Conservation (phyloP, 2,797 vertebrate genomes). For the Macroramphosus scolopax region DNA sequence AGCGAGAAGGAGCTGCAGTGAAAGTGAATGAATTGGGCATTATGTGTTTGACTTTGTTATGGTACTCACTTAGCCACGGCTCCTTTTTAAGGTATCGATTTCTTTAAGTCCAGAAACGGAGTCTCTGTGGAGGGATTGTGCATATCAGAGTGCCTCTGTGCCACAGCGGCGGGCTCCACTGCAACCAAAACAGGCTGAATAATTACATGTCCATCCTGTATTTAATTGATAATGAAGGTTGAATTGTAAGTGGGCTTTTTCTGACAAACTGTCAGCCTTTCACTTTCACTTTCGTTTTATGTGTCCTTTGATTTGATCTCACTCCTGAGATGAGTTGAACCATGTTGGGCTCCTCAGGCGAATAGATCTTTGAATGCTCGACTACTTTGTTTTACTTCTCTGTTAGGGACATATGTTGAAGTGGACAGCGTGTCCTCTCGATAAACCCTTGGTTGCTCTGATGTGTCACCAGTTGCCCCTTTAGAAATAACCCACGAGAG, state of each 20-base stretch:
- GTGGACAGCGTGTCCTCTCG: conserved; percentile 14
- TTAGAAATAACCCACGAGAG: conserved; percentile 26
- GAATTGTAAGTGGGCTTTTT: conserved; percentile 16
- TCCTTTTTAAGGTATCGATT: conserved; percentile 37
- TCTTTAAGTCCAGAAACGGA: conserved; percentile 18
- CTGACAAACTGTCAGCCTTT: conserved; percentile 5
- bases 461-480: conserved; percentile 39
- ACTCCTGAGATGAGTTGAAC: conserved; percentile 24
- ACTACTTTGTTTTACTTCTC: conserved; percentile 36
- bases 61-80: conserved; percentile 13
- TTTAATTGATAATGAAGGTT: conserved; percentile 7
- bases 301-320: conserved; percentile 17
- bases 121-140: conserved; percentile 17
- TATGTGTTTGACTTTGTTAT: conserved; percentile 25
- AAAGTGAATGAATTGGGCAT: conserved; percentile 41
- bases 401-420: conserved; percentile 13
- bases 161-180: neutral
- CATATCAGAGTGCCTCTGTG: conserved; percentile 8
- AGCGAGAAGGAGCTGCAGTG: conserved; percentile 22
- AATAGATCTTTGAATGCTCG: conserved; percentile 1
- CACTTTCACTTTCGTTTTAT: neutral
- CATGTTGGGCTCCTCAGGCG: conserved; percentile 15
- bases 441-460: conserved; percentile 32
- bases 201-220: neutral
- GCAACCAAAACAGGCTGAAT: conserved; percentile 12